Percentiles rank a stretch among this genome's conserved stretches.
These are phyloP conservation scores for Drosophila obscura DNA, from an alignment of 1,140 invertebrate species.

Conservation along the genomic window DNA sequence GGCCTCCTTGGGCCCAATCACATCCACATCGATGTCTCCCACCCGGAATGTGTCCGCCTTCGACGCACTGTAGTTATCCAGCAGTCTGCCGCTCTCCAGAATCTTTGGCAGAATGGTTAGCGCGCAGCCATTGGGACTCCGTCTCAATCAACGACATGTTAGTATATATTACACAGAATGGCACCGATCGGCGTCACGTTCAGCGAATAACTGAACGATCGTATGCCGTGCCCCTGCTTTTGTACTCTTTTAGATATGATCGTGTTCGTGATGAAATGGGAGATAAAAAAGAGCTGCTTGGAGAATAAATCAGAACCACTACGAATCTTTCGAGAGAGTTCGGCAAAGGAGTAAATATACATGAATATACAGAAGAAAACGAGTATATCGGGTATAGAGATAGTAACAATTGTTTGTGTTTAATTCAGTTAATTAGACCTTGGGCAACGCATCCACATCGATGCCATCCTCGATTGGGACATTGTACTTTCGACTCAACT, in stretches of 20 bases:
- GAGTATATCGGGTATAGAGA: too few species aligned
- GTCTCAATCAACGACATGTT: conserved; percentile 47
- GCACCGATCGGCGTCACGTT: conserved; percentile 10
- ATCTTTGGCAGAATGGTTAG: conserved; percentile 43
- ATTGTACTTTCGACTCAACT: conserved; percentile 46
- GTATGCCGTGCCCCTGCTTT: background rate
- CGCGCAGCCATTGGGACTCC: conserved; percentile 54
- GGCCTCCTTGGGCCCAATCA: conserved; percentile 66
- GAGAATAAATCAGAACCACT: background rate
- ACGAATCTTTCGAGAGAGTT: too few species aligned
- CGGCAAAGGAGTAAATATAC: too few species aligned
- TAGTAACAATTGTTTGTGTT: conserved; percentile 7
- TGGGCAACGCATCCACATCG: conserved; percentile 21
- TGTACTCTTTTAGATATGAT: background rate
- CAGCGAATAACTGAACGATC: conserved; percentile 21
- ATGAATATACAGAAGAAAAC: too few species aligned
- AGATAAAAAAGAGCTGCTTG: background rate
- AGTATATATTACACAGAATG: background rate
- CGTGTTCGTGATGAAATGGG: background rate
- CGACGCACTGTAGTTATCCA: conserved; percentile 40
- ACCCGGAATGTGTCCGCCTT: conserved; percentile 43
- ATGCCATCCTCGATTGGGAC: conserved; percentile 65
- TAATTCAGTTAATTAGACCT: background rate
- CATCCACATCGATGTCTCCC: conserved; percentile 42
- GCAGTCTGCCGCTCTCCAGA: conserved; percentile 36